Evolutionary conservation across 1,140 invertebrate species (phyloP).

Genomic region (Drosophila truncata): DNA sequence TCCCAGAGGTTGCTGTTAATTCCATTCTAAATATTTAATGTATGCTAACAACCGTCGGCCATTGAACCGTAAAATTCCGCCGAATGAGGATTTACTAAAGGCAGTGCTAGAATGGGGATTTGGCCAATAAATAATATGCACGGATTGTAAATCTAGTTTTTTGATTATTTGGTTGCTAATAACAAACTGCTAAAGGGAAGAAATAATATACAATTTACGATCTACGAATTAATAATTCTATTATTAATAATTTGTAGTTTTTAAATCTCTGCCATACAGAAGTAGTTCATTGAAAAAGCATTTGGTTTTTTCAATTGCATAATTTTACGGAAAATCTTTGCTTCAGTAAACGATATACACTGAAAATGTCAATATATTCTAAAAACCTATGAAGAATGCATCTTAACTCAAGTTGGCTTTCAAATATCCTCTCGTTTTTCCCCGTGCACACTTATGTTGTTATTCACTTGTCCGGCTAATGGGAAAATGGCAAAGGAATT

Average conservation of each 20-base stretch:
- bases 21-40: neutral
- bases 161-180: neutral
- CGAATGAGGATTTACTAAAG: neutral
- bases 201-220: too few species aligned
- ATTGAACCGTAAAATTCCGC: neutral
- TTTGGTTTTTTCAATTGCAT: neutral
- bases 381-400: too few species aligned
- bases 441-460: slow-evolving; percentile 11
- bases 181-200: neutral
- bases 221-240: too few species aligned
- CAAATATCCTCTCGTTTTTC: neutral
- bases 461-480: slow-evolving; percentile 17
- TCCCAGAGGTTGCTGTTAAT: neutral
- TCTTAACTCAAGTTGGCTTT: too few species aligned
- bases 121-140: neutral
- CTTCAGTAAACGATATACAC: neutral
- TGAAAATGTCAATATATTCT: neutral
- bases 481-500: slow-evolving; percentile 24
- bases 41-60: neutral
- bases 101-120: neutral
- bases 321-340: neutral
- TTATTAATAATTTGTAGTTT: too few species aligned
- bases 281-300: neutral
- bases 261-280: neutral
- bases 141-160: neutral